A percentile compares a stretch with the other conserved stretches of the same genome.
Evolutionary conservation across 2,797 vertebrate genomes (phyloP).

Genomic region (Microcaecilia unicolor): DNA sequence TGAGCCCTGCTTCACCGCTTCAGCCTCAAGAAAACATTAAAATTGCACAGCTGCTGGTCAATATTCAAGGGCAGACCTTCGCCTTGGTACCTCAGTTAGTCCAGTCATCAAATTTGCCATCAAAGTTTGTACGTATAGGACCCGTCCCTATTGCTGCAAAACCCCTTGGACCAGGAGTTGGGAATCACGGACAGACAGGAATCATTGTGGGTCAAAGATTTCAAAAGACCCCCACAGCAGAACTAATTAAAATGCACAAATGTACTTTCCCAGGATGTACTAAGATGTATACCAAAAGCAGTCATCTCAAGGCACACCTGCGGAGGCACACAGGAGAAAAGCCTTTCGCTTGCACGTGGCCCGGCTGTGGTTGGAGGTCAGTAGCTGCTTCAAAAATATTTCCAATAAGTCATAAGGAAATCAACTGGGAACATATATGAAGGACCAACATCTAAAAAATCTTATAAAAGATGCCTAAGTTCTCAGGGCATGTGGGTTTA

Average conservation of each 20-base stretch:
- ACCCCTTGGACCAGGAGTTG: slow-evolving; percentile 69
- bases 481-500: too few relatives aligned
- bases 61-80: slow-evolving; percentile 91
- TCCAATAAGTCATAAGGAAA: too few relatives aligned
- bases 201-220: slow-evolving; percentile 82
- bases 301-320: slow-evolving; percentile 92
- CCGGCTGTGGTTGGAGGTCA: slow-evolving; percentile 92
- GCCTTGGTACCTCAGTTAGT: slow-evolving; percentile 84
- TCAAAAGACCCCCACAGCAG: slow-evolving; percentile 84
- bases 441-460: too few relatives aligned
- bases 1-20: slow-evolving; percentile 44
- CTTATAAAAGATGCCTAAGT: too few relatives aligned
- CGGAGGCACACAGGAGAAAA: slow-evolving; percentile 94
- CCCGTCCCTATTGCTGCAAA: slow-evolving; percentile 90
- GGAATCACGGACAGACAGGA: slow-evolving; percentile 49
- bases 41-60: slow-evolving; percentile 84
- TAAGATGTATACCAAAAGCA: slow-evolving; percentile 98
- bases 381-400: too few relatives aligned
- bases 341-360: slow-evolving; percentile 92
- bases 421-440: too few relatives aligned
- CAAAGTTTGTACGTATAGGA: slow-evolving; percentile 89
- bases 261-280: slow-evolving; percentile 88
- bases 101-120: slow-evolving; percentile 67
- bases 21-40: slow-evolving; percentile 71
- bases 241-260: slow-evolving; percentile 97